Percentiles rank a stretch among this genome's conserved stretches.
These are phyloP conservation scores for Leptocoma aspasia DNA, from an alignment of 2,113 vertebrate genomes.

Conservation along the genomic window DNA sequence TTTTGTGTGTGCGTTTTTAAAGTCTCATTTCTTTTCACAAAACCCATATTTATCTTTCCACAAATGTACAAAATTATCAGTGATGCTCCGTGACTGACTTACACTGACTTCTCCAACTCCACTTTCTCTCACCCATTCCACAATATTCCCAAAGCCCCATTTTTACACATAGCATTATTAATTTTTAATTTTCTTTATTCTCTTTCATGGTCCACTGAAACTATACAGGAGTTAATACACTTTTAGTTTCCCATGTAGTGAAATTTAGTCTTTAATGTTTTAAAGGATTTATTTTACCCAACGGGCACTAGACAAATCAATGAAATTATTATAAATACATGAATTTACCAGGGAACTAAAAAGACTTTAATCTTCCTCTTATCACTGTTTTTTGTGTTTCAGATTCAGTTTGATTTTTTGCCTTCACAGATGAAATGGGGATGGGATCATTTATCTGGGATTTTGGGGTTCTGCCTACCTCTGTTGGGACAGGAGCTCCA, in stretches of 20 bases:
- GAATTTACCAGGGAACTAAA: not conserved
- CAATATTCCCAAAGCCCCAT: not conserved
- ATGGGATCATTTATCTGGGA: not conserved
- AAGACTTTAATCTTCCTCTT: not conserved
- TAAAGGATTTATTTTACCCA: not conserved
- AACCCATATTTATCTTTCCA: not conserved
- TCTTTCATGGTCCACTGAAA: not conserved
- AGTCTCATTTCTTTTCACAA: not conserved
- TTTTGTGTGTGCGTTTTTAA: not conserved
- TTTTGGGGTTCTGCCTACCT: not conserved
- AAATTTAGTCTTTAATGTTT: not conserved
- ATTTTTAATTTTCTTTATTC: not conserved
- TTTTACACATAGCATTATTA: not conserved
- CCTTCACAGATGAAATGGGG: not conserved
- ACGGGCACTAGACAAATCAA: not conserved
- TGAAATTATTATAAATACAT: not conserved
- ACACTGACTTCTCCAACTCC: not conserved
- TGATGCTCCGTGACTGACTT: not conserved
- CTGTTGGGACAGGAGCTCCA: not conserved
- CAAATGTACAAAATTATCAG: not conserved
- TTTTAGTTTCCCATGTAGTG: not conserved
- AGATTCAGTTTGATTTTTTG: not conserved
- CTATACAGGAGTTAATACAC: not conserved
- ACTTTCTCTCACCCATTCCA: not conserved
- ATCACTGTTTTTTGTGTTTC: not conserved